Percentiles rank a stretch among this genome's conserved stretches.
These are phyloP conservation scores for Oikopleura dioica DNA, from an alignment of 23 tunicate species.

Conservation along the genomic window DNA sequence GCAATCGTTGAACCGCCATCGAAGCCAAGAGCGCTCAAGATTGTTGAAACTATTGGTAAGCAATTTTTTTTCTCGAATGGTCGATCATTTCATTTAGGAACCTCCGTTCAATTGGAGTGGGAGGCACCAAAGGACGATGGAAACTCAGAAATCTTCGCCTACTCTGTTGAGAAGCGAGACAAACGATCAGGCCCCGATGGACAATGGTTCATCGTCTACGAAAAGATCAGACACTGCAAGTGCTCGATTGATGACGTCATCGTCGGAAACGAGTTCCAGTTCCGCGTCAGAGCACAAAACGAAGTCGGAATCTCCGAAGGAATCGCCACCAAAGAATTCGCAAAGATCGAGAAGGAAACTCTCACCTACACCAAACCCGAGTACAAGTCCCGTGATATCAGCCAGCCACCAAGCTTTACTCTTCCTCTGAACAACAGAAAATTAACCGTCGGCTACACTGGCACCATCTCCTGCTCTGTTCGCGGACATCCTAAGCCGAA, in stretches of 20 bases:
- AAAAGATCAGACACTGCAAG: constrained; percentile 65
- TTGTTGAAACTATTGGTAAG: constrained; percentile 54
- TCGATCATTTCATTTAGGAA: too few species aligned
- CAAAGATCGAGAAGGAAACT: constrained; percentile 73
- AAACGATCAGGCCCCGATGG: background rate
- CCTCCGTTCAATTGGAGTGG: constrained; percentile 28
- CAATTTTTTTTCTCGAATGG: too few species aligned
- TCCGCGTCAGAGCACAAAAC: constrained; percentile 71
- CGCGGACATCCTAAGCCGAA: constrained; percentile 85
- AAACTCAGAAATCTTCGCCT: constrained; percentile 67
- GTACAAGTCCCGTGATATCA: constrained; percentile 48
- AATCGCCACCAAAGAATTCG: constrained; percentile 55
- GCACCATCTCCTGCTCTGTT: constrained; percentile 79
- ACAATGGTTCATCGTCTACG: constrained; percentile 25
- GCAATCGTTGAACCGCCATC: constrained; percentile 82
- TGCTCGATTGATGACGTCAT: constrained; percentile 76
- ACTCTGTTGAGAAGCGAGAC: constrained; percentile 80
- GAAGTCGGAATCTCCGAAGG: constrained; percentile 72
- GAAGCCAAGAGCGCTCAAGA: constrained; percentile 71
- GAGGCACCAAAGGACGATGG: constrained; percentile 92
- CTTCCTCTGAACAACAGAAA: constrained; percentile 45
- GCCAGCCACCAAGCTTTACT: constrained; percentile 72
- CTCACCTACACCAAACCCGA: constrained; percentile 77
- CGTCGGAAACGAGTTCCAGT: constrained; percentile 70
- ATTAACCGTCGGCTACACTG: constrained; percentile 78